Percentiles rank a stretch among this genome's conserved stretches.
Conservation (phyloP, 2,797 vertebrate species). For the Acanthurus tractus region DNA sequence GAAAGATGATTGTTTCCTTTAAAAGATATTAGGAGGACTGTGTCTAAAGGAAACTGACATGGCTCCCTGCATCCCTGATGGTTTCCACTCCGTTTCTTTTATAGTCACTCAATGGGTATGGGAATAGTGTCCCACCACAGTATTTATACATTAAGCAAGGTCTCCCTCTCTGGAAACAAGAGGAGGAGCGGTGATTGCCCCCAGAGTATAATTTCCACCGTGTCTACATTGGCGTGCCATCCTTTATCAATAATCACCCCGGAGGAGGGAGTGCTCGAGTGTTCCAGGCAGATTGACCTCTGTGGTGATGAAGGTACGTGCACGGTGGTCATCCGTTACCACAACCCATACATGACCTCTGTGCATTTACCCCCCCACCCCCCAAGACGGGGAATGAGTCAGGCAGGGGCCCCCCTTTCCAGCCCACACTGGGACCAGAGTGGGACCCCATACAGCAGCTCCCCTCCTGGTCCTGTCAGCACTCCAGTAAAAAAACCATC, state of each 20-base stretch:
- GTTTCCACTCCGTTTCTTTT: constrained; percentile 83
- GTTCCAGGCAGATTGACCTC: constrained; percentile 77
- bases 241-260: constrained; percentile 86
- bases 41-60: constrained; percentile 79
- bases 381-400: constrained; percentile 25
- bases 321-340: constrained; percentile 76
- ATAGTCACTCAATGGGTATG: constrained; percentile 79
- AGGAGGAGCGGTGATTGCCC: constrained; percentile 71
- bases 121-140: constrained; percentile 72
- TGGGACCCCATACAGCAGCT: constrained; percentile 10
- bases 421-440: constrained; percentile 26
- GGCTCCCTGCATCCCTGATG: constrained; percentile 82
- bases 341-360: constrained; percentile 45
- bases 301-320: constrained; percentile 70
- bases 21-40: constrained; percentile 77
- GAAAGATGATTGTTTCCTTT: constrained; percentile 85
- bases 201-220: constrained; percentile 68
- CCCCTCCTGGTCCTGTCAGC: constrained; percentile 30
- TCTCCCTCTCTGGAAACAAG: constrained; percentile 66
- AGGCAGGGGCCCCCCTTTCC: constrained; percentile 3
- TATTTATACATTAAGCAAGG: constrained; percentile 82
- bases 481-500: constrained; percentile 29
- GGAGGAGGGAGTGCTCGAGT: constrained; percentile 64
- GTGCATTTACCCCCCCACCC: neutral
- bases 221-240: constrained; percentile 76